Base-by-base conservation (phyloP, 2,888 invertebrate species). In the Tetragonisca angustula region DNA sequence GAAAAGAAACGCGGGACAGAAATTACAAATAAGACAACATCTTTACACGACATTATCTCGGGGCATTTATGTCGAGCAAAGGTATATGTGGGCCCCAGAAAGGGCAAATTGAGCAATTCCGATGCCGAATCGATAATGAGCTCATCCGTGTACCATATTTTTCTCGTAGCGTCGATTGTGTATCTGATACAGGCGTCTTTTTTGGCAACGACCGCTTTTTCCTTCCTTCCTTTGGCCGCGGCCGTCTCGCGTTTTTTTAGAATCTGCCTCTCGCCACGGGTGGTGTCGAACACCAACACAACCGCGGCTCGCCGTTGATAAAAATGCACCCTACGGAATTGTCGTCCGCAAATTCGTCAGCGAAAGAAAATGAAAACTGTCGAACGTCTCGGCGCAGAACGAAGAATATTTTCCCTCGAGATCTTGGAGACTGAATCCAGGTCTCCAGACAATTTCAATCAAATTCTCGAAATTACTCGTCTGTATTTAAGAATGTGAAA, bases 21-120 rank as follows among this genome's bases (percentile, higher is more conserved):
- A 21, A 15, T 17, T 54, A 56, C 64, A 54, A 76, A 76, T 59
- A 27, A 70, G 43, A 54, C 2, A 27, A 77, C 19, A 67, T 69
- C 21, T 50, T 52, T 65, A 49, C 19, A 17, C 36, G 24, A 49
- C 43, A 24, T 59, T 54, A 56, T 61, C 68, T 52, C 65, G 70
- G 43, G 32, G 61, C 6, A 24, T 49, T 67, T 54, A 5, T 54
- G 27, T 13, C 9, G 27, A 17, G 43, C 36, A 76, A 70, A 74
- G 74, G 43, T 43, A 32, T 88, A 88, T 59, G 43, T 72, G 36
- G 75, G 84, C 79, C 75, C 59, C 61, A 54, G 76, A 54, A 36
- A 67, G 68, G 59, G 87, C 70, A 89, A 90, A 91, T 90, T 86
- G 88, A 90, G 89, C 87, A 89, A 90, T 90, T 90, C 80, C 75